These are phyloP conservation scores for Chloroceryle amazona DNA, from an alignment of 2,797 vertebrate genomes.

Conservation along the genomic window DNA sequence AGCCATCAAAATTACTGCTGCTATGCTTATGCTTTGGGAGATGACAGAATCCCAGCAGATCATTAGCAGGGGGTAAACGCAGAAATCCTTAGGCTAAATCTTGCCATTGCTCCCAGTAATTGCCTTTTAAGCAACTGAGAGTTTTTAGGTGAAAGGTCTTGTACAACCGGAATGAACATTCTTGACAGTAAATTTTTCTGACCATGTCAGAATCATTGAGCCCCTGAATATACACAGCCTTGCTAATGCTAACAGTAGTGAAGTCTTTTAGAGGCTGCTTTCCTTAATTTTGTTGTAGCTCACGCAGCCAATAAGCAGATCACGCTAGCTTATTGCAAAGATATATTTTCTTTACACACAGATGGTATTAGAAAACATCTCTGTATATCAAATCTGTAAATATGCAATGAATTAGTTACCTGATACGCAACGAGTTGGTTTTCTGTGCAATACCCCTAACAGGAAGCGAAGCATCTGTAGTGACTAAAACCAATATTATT, in stretches of 20 bases:
- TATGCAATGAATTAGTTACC: neutral
- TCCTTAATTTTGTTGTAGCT: neutral
- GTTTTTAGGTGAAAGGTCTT: conserved; percentile 38
- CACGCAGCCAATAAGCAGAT: neutral
- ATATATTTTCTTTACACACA: neutral
- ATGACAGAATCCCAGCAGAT: neutral
- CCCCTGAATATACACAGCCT: neutral
- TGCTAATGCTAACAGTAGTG: neutral
- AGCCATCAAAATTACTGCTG: neutral
- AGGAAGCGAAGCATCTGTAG: neutral
- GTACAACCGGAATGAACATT: neutral
- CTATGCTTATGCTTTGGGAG: neutral
- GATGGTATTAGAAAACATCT: conserved; percentile 14
- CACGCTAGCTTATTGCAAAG: neutral
- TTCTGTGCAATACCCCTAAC: neutral
- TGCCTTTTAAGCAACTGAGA: conserved; percentile 13
- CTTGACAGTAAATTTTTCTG: conserved; percentile 5
- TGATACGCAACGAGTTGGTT: neutral
- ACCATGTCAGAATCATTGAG: neutral
- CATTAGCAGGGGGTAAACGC: conserved; percentile 27
- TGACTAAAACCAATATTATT: conserved; percentile 40
- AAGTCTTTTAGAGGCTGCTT: neutral
- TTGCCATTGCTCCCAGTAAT: conserved; percentile 10
- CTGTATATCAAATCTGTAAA: conserved; percentile 12
- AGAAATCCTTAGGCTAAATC: conserved; percentile 25